Evolutionary conservation across 92 coral and sea anemone genomes (phyloP), one percentile per base, ranked within the genome.

Genomic region (Plumapathes pennacea): DNA sequence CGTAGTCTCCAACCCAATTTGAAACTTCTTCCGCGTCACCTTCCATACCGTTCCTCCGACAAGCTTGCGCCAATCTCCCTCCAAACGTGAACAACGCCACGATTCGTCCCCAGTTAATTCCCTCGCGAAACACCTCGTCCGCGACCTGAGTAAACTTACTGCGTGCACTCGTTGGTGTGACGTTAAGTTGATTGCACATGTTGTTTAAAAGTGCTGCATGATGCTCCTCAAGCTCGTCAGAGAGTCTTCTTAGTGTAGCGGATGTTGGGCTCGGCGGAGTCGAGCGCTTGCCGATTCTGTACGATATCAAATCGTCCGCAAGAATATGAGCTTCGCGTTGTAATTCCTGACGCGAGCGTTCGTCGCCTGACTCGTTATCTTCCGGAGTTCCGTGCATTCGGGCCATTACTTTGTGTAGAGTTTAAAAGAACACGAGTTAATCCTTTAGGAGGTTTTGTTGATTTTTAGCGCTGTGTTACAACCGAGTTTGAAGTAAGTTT

Each of bases 71-170:
- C 20, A 88, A 62, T 46, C 72, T 72, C 18, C 83, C 90, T 12
- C 86, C 96, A 47, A 87, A 87, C 3, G 96, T 80, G 46, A 71
- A 87, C 13, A 87, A 38, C 4, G 96, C 96, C 30, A 87, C 96
- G 34, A 87, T 87, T 38, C 96, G 47, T 10, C 96, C 96, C 96
- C 96, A 87, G 80, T 87, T 87, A 25, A 83, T 57, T 15, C 96
- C 96, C 10, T 87, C 96, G 13, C 86, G 53, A 57, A 88, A 88
- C 4, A 88, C 96, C 38, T 88, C 96, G 50, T 88, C 96, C 27
- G 96, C 96, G 46, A 88, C 86, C 46, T 88, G 96, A 32, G 83
- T 77, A 46, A 88, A 88, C 50, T 88, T 88, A 45, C 74, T 34
- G 48, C 60, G 96, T n/a, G 96, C 90, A 3, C 83, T 41, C 1